phyloP scores from a whole-genome alignment of 2,888 invertebrate species.

The Bimastos eiseni region DNA sequence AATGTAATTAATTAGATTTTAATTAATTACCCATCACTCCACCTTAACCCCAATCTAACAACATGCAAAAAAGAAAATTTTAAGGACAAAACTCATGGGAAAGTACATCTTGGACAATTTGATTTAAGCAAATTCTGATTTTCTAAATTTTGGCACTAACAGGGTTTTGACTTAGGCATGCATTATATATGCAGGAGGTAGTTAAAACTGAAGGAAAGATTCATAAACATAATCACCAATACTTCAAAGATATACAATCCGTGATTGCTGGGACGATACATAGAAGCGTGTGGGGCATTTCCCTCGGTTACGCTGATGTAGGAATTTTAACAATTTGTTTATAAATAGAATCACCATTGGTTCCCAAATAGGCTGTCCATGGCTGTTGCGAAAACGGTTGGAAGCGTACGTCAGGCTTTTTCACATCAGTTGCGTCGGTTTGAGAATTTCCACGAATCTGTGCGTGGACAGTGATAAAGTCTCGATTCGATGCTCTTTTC shows the following conservation, averaged over 20 bases:
- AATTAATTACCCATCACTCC: no score
- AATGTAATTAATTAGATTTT: no score
- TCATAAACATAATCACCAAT: neutral
- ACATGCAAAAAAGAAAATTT: neutral
- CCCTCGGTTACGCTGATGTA: neutral
- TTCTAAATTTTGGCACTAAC: neutral
- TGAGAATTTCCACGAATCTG: neutral
- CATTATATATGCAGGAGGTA: neutral
- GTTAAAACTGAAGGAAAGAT: neutral
- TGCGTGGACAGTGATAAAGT: neutral
- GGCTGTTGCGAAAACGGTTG: constrained; percentile 37
- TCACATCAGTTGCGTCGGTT: neutral
- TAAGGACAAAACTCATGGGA: neutral
- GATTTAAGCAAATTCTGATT: neutral
- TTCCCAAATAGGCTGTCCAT: constrained; percentile 45
- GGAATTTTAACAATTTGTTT: neutral
- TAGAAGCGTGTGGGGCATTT: neutral
- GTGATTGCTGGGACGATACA: neutral
- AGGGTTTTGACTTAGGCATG: neutral
- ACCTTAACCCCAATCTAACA: no score
- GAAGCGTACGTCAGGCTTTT: constrained; percentile 34
- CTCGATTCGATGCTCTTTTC: neutral
- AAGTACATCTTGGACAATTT: neutral
- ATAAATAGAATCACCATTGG: constrained; percentile 36
- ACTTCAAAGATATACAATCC: neutral